Evolutionary conservation across 2,888 invertebrate genomes (phyloP), one percentile per base, ranked within the genome.

Genomic region (Nemurella pictetii): DNA sequence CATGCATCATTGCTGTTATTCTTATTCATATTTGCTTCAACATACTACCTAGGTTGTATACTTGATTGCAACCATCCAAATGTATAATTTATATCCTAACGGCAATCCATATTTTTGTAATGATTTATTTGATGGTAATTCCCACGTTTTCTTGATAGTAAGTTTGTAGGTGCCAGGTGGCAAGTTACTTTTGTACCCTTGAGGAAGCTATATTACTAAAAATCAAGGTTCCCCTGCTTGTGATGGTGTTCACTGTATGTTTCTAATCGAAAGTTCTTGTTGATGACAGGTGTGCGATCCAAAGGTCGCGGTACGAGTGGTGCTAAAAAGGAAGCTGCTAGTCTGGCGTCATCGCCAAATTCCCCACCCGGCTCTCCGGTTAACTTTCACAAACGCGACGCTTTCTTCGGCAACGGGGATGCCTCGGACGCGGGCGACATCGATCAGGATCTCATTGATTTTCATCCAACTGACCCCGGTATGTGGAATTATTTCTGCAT

Each of bases 341-440:
- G 80, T 36, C 26, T 32, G 26, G 4, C 55, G 55, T 12, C 5
- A 35, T 12, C 12, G 55, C 55, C 55, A 2, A 55, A 20, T 55
- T n/a, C n/a, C n/a, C 55, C 55, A 20, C 55, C 55, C 20, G 55
- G 55, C 55, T 55, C 55, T 55, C 55, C 15, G 1, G 15, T 20
- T 20, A 80, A 35, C 80, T 80, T 20, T n/a, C 26, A 32, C 80
- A 80, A 80, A 26, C 80, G 35, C 12, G 80, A 80, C 26, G 80
- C 36, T 9, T 80, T 80, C 80, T 80, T 80, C 26, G 80, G 80
- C n/a, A 32, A 35, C 26, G 80, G 80, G 3, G 80, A 25, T 80
- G 4, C 0, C n/a, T 12, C 32, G 25, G 3, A 1, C 27, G 80
- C 28, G 15, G 20, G 0, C 30, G 80, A 80, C 80, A 4, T 9